Percentiles rank a stretch among this genome's conserved stretches.
Conservation (phyloP, 2,797 vertebrate genomes). For the Phrynocephalus vlangalii region DNA sequence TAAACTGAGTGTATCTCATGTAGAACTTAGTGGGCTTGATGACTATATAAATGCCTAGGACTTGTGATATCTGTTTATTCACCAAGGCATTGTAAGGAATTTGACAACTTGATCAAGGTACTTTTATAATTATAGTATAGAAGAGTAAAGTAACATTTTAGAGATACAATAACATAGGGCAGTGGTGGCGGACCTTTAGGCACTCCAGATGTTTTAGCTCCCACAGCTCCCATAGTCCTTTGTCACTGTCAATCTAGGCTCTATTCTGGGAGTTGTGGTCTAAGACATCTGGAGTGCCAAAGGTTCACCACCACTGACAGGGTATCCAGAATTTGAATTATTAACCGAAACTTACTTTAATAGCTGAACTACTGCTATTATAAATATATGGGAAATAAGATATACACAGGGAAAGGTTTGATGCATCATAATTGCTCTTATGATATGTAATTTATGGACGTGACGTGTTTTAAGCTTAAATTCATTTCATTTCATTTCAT, state of each 20-base stretch:
- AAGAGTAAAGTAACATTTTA: conserved; percentile 1
- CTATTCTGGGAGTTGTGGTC: no score
- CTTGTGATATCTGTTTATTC: not conserved
- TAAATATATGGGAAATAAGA: no score
- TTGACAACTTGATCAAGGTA: not conserved
- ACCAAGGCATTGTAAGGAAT: conserved; percentile 14
- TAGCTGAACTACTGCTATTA: no score
- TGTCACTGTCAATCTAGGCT: no score
- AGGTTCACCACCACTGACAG: no score
- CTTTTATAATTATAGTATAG: not conserved
- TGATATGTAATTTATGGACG: not conserved
- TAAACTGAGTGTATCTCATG: not conserved
- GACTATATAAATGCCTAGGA: not conserved
- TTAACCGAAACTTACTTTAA: not conserved
- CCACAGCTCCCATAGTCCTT: no score
- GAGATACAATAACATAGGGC: not conserved
- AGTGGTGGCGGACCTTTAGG: no score
- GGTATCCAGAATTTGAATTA: not conserved
- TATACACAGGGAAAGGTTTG: no score
- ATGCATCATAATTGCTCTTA: not conserved
- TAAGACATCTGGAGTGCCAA: no score
- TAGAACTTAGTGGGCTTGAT: not conserved
- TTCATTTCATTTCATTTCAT: not conserved
- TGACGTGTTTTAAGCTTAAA: not conserved
- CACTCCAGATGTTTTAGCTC: no score